Evolutionary conservation across 1,140 invertebrate species (phyloP).

Genomic region (Diabrotica virgifera): DNA sequence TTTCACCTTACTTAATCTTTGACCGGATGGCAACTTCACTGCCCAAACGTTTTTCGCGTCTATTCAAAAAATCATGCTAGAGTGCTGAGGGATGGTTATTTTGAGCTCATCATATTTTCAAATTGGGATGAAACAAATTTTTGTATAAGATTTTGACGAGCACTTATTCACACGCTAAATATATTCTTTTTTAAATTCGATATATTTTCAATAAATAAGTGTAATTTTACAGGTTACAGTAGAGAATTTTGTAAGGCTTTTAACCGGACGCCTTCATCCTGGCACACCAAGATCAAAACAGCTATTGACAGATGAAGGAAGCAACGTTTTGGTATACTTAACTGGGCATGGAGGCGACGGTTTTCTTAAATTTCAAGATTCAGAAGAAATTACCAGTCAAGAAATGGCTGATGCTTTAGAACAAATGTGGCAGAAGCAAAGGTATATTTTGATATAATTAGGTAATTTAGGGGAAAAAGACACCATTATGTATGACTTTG

Average conservation of each 20-base stretch:
- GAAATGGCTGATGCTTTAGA: slow-evolving; percentile 98
- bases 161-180: too few species aligned
- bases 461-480: too few species aligned
- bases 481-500: too few species aligned
- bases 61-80: too few species aligned
- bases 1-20: too few species aligned
- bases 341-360: slow-evolving; percentile 98
- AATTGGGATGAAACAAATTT: too few species aligned
- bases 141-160: too few species aligned
- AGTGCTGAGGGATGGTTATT: too few species aligned
- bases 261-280: slow-evolving; percentile 87
- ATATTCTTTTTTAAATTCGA: neutral
- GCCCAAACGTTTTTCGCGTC: too few species aligned
- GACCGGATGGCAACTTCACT: too few species aligned
- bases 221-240: slow-evolving; percentile 74
- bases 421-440: slow-evolving; percentile 98
- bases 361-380: slow-evolving; percentile 99
- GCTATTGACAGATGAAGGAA: slow-evolving; percentile 92
- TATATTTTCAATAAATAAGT: too few species aligned
- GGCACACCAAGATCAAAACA: slow-evolving; percentile 94
- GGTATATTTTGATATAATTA: slow-evolving; percentile 52
- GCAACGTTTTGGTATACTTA: slow-evolving; percentile 96
- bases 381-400: slow-evolving; percentile 98
- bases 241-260: slow-evolving; percentile 94
- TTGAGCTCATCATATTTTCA: too few species aligned